Evolutionary conservation across 2,113 vertebrate species (phyloP).

Genomic region (Marcusenius ussheri): DNA sequence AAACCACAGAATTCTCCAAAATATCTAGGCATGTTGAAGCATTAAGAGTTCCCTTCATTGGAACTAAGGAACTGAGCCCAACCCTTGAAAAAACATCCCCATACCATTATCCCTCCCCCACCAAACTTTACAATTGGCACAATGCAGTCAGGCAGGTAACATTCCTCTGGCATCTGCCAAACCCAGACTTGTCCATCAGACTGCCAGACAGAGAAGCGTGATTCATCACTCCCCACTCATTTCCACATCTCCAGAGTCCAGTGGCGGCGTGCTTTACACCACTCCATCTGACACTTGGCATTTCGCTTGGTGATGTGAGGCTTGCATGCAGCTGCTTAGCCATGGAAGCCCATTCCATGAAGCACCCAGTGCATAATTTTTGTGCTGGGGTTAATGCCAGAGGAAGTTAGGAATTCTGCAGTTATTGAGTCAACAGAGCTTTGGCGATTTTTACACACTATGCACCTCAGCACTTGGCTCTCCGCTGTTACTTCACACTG

Average conservation of each 20-base stretch:
- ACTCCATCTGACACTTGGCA: too few species aligned
- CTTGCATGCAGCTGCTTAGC: background rate
- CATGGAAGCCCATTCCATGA: background rate
- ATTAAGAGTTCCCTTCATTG: background rate
- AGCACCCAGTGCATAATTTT: too few species aligned
- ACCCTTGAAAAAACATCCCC: background rate
- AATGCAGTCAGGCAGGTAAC: background rate
- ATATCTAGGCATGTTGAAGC: background rate
- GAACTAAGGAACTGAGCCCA: background rate
- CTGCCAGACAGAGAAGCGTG: background rate
- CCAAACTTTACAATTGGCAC: background rate
- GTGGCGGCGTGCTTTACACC: too few species aligned
- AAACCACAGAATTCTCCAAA: background rate
- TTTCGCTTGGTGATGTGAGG: background rate
- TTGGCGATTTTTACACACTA: background rate
- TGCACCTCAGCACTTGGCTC: background rate
- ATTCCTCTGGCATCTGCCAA: background rate
- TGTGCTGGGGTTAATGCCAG: background rate
- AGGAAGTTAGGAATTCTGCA: background rate
- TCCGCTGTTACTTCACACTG: background rate
- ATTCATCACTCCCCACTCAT: background rate
- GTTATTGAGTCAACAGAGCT: background rate
- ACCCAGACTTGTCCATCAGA: background rate
- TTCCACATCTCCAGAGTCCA: background rate
- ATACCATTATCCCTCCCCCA: background rate